Percentiles rank a stretch among this genome's conserved stretches.
Evolutionary conservation across 2,888 invertebrate species (phyloP).

Genomic region (Brachyptera putata): DNA sequence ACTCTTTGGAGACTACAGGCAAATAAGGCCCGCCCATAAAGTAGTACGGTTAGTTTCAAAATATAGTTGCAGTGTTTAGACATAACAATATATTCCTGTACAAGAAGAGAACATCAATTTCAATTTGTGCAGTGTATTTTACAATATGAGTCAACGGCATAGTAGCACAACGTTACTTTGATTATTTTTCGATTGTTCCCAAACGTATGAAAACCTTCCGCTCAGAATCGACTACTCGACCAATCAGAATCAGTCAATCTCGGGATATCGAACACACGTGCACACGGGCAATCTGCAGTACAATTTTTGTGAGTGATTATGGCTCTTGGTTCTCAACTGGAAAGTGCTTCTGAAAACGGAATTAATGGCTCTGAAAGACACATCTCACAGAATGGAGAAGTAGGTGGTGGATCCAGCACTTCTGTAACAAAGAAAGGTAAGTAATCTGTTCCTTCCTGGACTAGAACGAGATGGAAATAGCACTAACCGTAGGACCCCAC

Average conservation of each 20-base stretch:
- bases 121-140: too few species aligned
- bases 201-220: too few species aligned
- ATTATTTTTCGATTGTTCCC: too few species aligned
- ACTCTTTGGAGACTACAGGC: too few species aligned
- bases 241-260: slow-evolving; percentile 30
- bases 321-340: slow-evolving; percentile 47
- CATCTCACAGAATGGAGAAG: slow-evolving; percentile 18
- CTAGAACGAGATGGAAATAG: background rate
- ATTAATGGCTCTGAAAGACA: slow-evolving; percentile 30
- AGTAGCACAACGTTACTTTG: too few species aligned
- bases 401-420: slow-evolving; percentile 23
- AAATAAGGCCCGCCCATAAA: too few species aligned
- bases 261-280: slow-evolving; percentile 30
- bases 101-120: too few species aligned
- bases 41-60: too few species aligned
- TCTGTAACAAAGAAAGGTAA: slow-evolving; percentile 29
- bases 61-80: too few species aligned
- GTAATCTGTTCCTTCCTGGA: background rate
- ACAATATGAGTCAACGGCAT: too few species aligned
- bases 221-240: too few species aligned
- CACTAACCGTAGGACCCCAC: background rate
- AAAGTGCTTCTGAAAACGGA: slow-evolving; percentile 42
- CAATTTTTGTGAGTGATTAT: slow-evolving; percentile 35
- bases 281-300: slow-evolving; percentile 18
- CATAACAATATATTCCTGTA: too few species aligned